phyloP scores from a whole-genome alignment of 2,888 invertebrate genomes.

The Ectropis crepuscularia region DNA sequence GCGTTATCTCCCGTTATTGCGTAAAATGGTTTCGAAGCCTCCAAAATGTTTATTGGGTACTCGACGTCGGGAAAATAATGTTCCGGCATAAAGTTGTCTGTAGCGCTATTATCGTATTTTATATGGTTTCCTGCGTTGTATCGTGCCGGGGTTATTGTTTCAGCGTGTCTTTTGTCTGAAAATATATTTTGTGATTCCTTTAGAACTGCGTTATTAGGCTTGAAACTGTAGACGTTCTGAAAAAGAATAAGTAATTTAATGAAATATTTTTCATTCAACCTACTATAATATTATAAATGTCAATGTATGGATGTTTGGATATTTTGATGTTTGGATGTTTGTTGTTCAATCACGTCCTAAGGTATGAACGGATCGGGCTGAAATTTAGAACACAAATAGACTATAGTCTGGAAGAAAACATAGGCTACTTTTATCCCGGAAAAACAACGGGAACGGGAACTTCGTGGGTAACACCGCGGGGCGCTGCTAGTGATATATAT shows the following conservation, averaged over 20 bases:
- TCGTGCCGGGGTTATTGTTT: conserved; percentile 46
- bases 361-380: no score
- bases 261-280: no score
- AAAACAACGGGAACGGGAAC: no score
- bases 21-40: conserved; percentile 62
- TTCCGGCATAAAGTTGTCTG: conserved; percentile 29
- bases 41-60: conserved; percentile 56
- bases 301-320: no score
- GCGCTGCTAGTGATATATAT: no score
- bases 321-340: no score
- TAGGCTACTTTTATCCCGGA: no score
- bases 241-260: conserved; percentile 20
- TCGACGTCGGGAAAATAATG: conserved; percentile 57
- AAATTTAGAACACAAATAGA: no score
- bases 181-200: conserved; percentile 36
- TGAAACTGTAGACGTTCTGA: conserved; percentile 44
- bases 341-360: no score
- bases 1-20: conserved; percentile 46
- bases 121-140: conserved; percentile 37
- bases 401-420: no score
- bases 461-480: no score
- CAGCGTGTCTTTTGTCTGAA: conserved; percentile 37
- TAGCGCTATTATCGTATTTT: conserved; percentile 33
- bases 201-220: conserved; percentile 35
- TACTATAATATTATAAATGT: no score